Evolutionary conservation across 1,140 invertebrate genomes (phyloP).

Genomic region (Pissodes strobi): DNA sequence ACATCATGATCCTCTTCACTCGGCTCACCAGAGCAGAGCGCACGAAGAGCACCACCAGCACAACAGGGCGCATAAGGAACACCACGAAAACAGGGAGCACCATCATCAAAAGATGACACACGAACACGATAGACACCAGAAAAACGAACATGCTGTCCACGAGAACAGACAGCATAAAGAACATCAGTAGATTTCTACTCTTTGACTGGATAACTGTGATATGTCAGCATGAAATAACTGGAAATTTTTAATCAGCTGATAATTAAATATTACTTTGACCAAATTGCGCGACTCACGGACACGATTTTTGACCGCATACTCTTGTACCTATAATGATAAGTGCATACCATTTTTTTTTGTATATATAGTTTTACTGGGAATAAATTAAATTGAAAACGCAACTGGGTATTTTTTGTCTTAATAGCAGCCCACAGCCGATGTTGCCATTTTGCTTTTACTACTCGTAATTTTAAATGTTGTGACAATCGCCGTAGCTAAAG

Average conservation of each 20-base stretch:
- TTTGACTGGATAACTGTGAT: constrained; percentile 7
- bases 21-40: neutral
- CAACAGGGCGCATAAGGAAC: constrained; percentile 2
- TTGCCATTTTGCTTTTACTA: too few species aligned
- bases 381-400: neutral
- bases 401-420: neutral
- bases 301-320: neutral
- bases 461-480: too few species aligned
- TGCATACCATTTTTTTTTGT: constrained; percentile 33
- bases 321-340: constrained; percentile 13
- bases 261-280: neutral
- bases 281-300: neutral
- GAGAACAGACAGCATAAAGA: constrained; percentile 5
- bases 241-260: too few species aligned
- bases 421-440: too few species aligned
- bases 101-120: neutral
- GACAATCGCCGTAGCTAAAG: too few species aligned
- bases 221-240: neutral
- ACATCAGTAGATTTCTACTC: too few species aligned
- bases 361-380: constrained; percentile 13
- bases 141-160: constrained; percentile 2
- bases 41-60: neutral
- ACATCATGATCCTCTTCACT: neutral
- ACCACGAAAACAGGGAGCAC: constrained; percentile 19
- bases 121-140: neutral